Conservation (phyloP, 2,113 vertebrate genomes). For the Onychostoma macrolepis region DNA sequence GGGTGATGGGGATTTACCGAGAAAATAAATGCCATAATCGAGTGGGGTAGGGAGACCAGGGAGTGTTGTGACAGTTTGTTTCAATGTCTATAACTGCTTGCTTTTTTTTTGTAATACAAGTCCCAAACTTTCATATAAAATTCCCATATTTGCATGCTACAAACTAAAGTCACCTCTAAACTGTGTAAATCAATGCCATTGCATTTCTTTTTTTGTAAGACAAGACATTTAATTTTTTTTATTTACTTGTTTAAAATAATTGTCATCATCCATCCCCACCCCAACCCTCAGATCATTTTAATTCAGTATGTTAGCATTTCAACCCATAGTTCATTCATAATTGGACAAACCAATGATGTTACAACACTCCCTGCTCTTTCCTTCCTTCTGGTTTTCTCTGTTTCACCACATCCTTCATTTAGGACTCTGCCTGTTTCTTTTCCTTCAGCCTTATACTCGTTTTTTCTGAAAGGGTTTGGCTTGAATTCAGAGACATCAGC, state of each 20-base stretch:
- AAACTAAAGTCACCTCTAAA: background rate
- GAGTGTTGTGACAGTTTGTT: background rate
- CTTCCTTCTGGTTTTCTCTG: constrained; percentile 26
- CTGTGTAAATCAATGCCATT: background rate
- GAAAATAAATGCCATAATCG: constrained; percentile 45
- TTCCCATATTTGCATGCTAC: background rate
- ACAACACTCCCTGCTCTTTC: background rate
- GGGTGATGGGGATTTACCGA: constrained; percentile 32
- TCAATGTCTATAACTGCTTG: background rate
- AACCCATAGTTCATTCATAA: background rate
- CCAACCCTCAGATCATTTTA: background rate
- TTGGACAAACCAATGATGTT: background rate
- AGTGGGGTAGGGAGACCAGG: constrained; percentile 20
- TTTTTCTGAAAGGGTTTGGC: constrained; percentile 40
- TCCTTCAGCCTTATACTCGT: constrained; percentile 6
- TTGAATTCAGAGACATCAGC: constrained; percentile 44
- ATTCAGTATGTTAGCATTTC: background rate
- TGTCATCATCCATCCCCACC: background rate
- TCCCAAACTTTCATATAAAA: background rate
- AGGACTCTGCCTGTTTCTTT: constrained; percentile 8
- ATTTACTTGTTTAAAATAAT: background rate
- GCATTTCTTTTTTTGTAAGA: too few species aligned
- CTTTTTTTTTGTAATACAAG: background rate
- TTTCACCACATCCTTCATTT: constrained; percentile 9
- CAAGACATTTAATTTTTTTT: too few species aligned